phyloP scores from a whole-genome alignment of 2,888 invertebrate species.

The Scaptomyza parva region DNA sequence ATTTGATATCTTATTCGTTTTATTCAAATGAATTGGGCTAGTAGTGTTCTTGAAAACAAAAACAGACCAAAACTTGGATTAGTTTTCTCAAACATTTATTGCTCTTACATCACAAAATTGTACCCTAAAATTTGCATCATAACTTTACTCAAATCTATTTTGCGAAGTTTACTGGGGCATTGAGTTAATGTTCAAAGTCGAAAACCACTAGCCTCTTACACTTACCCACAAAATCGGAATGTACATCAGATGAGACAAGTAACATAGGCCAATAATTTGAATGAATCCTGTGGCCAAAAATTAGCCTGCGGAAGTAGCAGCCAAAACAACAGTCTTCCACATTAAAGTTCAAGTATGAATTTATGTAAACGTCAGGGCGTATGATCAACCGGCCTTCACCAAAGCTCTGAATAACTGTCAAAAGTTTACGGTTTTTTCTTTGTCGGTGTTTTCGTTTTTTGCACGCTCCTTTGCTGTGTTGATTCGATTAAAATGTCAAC shows the following conservation, averaged over 20 bases:
- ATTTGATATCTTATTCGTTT: slow-evolving; percentile 7
- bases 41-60: neutral
- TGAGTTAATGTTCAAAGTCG: no score
- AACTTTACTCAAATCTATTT: neutral
- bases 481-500: slow-evolving; percentile 80
- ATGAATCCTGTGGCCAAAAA: slow-evolving; percentile 55
- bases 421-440: slow-evolving; percentile 65
- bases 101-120: neutral
- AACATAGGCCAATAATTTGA: slow-evolving; percentile 49
- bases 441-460: slow-evolving; percentile 36
- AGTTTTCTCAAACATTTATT: neutral
- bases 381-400: slow-evolving; percentile 29
- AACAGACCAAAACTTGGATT: neutral
- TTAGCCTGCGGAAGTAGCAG: slow-evolving; percentile 14
- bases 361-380: slow-evolving; percentile 53
- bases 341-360: neutral
- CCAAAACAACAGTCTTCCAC: slow-evolving; percentile 9
- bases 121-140: neutral
- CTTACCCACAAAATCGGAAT: no score
- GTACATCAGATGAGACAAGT: no score
- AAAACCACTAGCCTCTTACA: no score
- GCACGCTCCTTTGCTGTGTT: slow-evolving; percentile 61
- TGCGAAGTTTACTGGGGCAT: no score
- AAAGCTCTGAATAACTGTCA: slow-evolving; percentile 42
- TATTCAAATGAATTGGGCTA: neutral